Evolutionary conservation across 2,797 vertebrate genomes (phyloP).

Genomic region (Tenualosa ilisha): DNA sequence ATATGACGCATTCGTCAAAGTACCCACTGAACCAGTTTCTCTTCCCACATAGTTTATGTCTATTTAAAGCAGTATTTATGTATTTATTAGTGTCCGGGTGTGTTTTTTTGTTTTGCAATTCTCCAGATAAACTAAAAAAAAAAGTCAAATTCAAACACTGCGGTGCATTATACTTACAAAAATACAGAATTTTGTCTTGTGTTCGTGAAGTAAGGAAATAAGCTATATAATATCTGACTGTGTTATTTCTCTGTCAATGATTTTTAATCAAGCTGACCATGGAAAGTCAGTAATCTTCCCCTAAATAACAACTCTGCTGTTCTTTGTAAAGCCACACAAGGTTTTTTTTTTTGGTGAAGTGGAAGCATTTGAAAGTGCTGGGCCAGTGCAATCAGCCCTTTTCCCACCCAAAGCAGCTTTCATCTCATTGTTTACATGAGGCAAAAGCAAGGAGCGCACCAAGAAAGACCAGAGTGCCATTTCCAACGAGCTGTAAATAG

Average conservation of each 20-base stretch:
- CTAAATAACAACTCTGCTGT: not conserved
- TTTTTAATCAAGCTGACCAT: not conserved
- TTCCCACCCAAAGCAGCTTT: constrained; percentile 19
- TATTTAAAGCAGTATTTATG: not conserved
- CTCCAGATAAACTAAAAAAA: not conserved
- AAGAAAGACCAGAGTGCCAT: not conserved
- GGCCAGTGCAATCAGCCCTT: not conserved
- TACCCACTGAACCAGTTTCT: not conserved
- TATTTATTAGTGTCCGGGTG: too few relatives aligned
- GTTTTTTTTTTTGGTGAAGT: not conserved
- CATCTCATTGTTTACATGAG: constrained; percentile 30
- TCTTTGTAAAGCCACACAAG: not conserved
- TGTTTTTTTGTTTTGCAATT: not conserved
- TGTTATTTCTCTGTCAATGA: not conserved
- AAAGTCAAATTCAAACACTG: not conserved
- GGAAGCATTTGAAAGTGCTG: not conserved
- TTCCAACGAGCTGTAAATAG: constrained; percentile 35
- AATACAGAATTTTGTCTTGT: not conserved
- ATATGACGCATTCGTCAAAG: not conserved
- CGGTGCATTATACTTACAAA: not conserved
- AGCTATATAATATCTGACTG: not conserved
- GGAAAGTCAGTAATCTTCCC: not conserved
- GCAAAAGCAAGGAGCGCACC: not conserved
- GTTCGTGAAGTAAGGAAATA: not conserved
- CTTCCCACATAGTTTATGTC: not conserved